phyloP scores from a whole-genome alignment of 2,113 vertebrate species.

The Poecile atricapillus region DNA sequence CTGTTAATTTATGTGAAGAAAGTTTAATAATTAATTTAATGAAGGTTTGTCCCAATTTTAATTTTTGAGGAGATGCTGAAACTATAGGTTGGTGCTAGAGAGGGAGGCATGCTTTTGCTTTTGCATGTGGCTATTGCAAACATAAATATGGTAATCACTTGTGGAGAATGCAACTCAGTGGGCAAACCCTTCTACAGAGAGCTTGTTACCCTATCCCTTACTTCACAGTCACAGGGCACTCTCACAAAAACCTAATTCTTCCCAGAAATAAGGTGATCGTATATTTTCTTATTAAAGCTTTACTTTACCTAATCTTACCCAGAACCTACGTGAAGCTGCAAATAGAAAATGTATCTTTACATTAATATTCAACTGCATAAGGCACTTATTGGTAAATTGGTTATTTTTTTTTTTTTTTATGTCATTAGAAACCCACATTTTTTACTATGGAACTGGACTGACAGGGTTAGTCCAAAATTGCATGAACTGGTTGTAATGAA shows the following conservation, averaged over 20 bases:
- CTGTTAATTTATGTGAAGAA: background rate
- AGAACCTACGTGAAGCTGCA: background rate
- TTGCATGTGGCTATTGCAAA: background rate
- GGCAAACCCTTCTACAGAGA: background rate
- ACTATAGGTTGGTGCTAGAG: background rate
- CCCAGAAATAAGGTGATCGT: background rate
- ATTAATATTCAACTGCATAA: background rate
- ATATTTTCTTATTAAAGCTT: background rate
- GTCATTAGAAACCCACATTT: conserved; percentile 20
- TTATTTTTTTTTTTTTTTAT: conserved; percentile 35
- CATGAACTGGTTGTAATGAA: conserved; percentile 35
- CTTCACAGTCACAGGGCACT: background rate
- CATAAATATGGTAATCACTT: background rate
- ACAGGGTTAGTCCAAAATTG: conserved; percentile 37
- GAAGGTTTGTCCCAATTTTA: background rate
- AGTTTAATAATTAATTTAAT: background rate
- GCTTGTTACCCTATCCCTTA: background rate
- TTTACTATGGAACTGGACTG: conserved; percentile 48
- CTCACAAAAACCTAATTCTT: background rate
- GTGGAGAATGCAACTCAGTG: background rate
- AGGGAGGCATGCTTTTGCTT: background rate
- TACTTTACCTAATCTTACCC: background rate
- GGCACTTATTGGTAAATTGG: conserved; percentile 3
- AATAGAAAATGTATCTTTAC: background rate
- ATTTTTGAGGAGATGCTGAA: background rate